These are phyloP conservation scores for Lepeophtheirus nordmannii DNA, from an alignment of 2,888 invertebrate genomes.

Conservation along the genomic window DNA sequence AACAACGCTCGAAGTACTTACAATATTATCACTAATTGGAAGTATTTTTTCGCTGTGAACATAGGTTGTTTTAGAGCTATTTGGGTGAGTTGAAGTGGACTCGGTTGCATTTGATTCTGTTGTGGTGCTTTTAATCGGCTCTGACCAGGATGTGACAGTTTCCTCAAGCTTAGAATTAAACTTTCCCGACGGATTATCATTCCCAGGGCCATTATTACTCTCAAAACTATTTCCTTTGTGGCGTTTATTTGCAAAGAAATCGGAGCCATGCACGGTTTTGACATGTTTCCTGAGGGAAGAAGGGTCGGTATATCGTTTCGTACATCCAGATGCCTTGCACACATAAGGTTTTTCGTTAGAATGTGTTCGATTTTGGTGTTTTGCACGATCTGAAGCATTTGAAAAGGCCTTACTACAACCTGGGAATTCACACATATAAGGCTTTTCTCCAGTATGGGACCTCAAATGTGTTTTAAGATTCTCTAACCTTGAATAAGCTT, in stretches of 20 bases:
- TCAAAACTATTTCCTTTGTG: slow-evolving; percentile 58
- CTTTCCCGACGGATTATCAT: no score
- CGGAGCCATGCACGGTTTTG: slow-evolving; percentile 94
- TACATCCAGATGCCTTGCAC: slow-evolving; percentile 90
- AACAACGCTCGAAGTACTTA: slow-evolving; percentile 33
- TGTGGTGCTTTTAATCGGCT: not conserved
- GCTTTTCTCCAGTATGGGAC: slow-evolving; percentile 92
- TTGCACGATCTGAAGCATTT: slow-evolving; percentile 93
- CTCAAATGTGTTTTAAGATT: slow-evolving; percentile 92
- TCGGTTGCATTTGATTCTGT: not conserved
- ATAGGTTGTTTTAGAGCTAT: not conserved
- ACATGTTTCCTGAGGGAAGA: slow-evolving; percentile 94
- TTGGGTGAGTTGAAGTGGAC: not conserved
- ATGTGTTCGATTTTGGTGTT: slow-evolving; percentile 96
- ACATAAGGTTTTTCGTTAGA: slow-evolving; percentile 99
- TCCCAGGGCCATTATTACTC: slow-evolving; percentile 37
- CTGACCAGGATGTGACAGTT: not conserved
- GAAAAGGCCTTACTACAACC: slow-evolving; percentile 82
- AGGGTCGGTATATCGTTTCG: slow-evolving; percentile 94
- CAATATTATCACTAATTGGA: slow-evolving; percentile 40
- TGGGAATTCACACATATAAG: slow-evolving; percentile 95
- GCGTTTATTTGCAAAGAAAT: slow-evolving; percentile 97
- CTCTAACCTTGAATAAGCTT: slow-evolving; percentile 89
- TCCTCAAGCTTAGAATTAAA: not conserved
- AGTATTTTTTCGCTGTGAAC: not conserved